phyloP scores from a whole-genome alignment of 2,797 vertebrate species.

The Arctocebus calabarensis region DNA sequence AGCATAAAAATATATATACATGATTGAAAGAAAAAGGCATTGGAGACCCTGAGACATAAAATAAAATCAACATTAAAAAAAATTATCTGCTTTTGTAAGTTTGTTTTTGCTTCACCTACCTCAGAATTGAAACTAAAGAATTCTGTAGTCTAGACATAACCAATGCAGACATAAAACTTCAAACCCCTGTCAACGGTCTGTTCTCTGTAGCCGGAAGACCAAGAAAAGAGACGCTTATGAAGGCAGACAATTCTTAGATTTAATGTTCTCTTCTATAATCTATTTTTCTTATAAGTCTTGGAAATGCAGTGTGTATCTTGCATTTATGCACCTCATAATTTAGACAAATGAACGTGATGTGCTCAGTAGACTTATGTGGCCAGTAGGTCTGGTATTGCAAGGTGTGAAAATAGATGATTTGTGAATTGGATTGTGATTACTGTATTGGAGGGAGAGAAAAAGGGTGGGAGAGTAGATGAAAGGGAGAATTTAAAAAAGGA shows the following conservation, averaged over 20 bases:
- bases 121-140: neutral
- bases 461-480: neutral
- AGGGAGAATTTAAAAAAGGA: neutral
- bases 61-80: no score
- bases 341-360: neutral
- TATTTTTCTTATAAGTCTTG: neutral
- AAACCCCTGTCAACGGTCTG: neutral
- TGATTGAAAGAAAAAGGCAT: fast-evolving
- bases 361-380: neutral
- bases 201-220: neutral
- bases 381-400: neutral
- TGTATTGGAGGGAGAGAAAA: neutral
- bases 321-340: neutral
- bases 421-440: no score
- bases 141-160: neutral
- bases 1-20: neutral
- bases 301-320: neutral
- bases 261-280: neutral
- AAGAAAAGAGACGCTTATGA: neutral
- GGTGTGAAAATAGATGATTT: neutral
- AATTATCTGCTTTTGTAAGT: no score
- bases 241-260: neutral
- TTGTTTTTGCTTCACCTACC: neutral
- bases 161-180: neutral
- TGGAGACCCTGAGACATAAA: neutral